A percentile compares a stretch with the other conserved stretches of the same genome.
These are phyloP conservation scores for Pardalotus punctatus DNA, from an alignment of 2,113 vertebrate genomes.

Conservation along the genomic window DNA sequence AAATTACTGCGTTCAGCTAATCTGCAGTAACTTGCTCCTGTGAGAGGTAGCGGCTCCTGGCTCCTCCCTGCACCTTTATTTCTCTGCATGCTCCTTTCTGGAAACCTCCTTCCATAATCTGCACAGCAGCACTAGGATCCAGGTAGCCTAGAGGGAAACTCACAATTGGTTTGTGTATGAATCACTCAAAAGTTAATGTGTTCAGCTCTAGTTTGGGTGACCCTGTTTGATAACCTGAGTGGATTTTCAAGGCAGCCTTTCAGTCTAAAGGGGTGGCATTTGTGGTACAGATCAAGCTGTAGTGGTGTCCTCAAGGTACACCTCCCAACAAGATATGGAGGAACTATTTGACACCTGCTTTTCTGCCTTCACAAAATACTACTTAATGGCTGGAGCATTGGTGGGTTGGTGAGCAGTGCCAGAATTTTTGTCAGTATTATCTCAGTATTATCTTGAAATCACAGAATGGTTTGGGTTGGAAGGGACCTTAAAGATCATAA, in stretches of 20 bases:
- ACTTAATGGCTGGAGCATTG: not conserved
- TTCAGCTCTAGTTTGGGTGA: not conserved
- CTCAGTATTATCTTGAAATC: not conserved
- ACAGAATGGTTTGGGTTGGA: not conserved
- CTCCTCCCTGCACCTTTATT: constrained; percentile 6
- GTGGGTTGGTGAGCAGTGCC: not conserved
- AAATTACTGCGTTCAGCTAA: constrained; percentile 1
- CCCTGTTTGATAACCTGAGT: not conserved
- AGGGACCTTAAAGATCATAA: not conserved
- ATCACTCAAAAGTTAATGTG: not conserved
- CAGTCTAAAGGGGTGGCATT: not conserved
- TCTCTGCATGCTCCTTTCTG: not conserved
- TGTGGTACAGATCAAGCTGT: not conserved
- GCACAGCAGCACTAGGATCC: not conserved
- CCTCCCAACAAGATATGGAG: rapidly evolving
- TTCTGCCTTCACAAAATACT: not conserved
- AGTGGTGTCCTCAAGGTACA: not conserved
- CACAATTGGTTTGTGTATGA: not conserved
- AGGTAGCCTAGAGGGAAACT: not conserved
- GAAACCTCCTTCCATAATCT: not conserved
- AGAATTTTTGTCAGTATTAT: not conserved
- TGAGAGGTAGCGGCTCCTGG: not conserved
- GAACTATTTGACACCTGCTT: not conserved
- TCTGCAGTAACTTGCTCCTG: constrained; percentile 53
- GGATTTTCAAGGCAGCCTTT: not conserved